Base-by-base conservation (phyloP, 2,797 vertebrate genomes). In the Pangasius krempfi region DNA sequence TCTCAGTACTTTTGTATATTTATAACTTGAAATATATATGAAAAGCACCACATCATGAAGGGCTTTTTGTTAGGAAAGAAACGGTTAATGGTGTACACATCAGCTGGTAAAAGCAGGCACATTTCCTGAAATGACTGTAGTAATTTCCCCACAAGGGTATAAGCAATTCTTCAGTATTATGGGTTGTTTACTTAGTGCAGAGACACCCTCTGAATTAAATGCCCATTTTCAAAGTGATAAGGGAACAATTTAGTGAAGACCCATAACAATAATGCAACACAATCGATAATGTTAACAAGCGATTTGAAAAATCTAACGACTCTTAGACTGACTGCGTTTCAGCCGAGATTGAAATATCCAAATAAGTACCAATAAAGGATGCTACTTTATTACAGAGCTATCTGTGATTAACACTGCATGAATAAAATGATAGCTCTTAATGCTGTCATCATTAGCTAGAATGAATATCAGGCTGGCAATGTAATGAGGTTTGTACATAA, bases 281-380 rank as follows among this genome's bases (percentile, higher is more conserved):
- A 66, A 89, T 89, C 84, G 85, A 88, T 25, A 89, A 89, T 84
- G 83, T 76, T 76, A 54, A 91, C 90, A 92, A 90, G 88, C 75
- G 27, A 91, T 91, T 89, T 89, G 89, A 91, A 89, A 84, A 90
- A 91, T 92, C 90, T 90, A 91, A 56, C 85, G 89, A 86, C 91
- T 82, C 88, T 87, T 79, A 82, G 88, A 92, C 91, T 90, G 92
- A 91, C 91, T 91, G 89, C 66, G 66, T 91, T 84, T 92, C 91
- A 73, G 89, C 73, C 80, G 25, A 44, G 18, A 52, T 89, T 88
- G 89, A 83, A 90, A 83, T 58, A 87, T 89, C 18, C 89, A 90
- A 72, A 89, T 92, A 92, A 88, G 87, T 89, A 92, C 92, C 94
- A 94, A 93, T 93, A 93, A 95, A 93, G 93, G 92, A 94, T 92